These are phyloP conservation scores for Geopemphigus sp. DNA, from an alignment of 1,140 invertebrate genomes.

Conservation along the genomic window DNA sequence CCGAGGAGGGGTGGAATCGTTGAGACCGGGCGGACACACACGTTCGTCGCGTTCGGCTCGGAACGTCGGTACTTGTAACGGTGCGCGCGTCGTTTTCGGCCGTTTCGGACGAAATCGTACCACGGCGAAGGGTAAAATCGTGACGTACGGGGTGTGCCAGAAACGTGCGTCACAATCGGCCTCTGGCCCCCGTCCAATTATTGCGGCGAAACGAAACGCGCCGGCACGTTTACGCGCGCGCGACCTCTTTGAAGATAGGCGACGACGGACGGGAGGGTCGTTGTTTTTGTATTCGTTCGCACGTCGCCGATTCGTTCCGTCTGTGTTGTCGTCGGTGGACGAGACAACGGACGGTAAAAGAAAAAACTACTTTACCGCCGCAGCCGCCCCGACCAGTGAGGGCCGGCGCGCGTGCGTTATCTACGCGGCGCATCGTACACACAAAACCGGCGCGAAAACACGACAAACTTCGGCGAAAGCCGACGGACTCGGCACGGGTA, in stretches of 20 bases:
- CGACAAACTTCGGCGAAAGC: background rate
- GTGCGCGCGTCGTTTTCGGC: background rate
- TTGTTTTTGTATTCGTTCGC: background rate
- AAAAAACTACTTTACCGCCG: too few relatives aligned
- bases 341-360: too few relatives aligned
- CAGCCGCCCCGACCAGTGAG: too few relatives aligned
- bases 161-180: constrained; percentile 13
- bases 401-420: constrained; percentile 7
- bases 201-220: too few relatives aligned
- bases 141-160: background rate
- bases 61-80: too few relatives aligned
- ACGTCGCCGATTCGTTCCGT: background rate
- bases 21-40: too few relatives aligned
- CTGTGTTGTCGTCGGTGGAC: too few relatives aligned
- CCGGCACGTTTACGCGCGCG: background rate
- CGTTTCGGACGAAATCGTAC: background rate
- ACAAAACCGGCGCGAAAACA: background rate
- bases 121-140: background rate
- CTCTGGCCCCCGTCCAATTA: constrained; percentile 14
- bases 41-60: too few relatives aligned
- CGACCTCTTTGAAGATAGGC: constrained; percentile 19
- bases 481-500: too few relatives aligned
- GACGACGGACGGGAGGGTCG: background rate
- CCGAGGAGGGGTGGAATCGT: too few relatives aligned
- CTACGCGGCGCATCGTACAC: constrained; percentile 6